Percentiles rank a stretch among this genome's conserved stretches.
Evolutionary conservation across 2,113 vertebrate genomes (phyloP).

Genomic region (Urocynchramus pylzowi): DNA sequence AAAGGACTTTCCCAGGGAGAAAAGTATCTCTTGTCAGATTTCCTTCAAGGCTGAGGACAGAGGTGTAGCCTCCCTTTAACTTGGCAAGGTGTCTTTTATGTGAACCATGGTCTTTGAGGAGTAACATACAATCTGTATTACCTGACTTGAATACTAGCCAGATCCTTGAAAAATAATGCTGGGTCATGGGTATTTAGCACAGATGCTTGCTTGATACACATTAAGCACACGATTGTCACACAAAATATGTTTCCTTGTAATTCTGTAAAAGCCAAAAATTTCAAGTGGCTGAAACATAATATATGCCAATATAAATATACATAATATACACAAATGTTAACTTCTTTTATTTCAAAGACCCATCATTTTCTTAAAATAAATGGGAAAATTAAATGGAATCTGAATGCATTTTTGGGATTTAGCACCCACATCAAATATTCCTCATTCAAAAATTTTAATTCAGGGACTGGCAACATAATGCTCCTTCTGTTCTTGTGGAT

Average conservation of each 20-base stretch:
- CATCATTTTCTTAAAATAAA: conserved; percentile 22
- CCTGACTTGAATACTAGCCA: not conserved
- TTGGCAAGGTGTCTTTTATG: not conserved
- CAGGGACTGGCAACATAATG: not conserved
- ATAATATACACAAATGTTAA: not conserved
- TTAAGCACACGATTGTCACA: not conserved
- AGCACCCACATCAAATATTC: not conserved
- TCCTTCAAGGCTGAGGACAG: not conserved
- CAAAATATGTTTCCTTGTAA: not conserved
- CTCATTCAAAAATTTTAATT: not conserved
- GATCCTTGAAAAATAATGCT: not conserved
- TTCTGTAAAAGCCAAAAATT: not conserved
- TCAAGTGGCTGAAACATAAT: not conserved
- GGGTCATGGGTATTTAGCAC: not conserved
- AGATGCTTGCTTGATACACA: not conserved
- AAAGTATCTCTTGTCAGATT: not conserved
- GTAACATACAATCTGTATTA: not conserved
- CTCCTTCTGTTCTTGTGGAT: not conserved
- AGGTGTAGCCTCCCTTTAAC: not conserved
- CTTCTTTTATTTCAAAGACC: not conserved
- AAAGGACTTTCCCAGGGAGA: not conserved
- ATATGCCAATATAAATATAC: not conserved
- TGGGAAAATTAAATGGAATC: not conserved
- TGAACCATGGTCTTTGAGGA: not conserved
- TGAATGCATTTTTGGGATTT: not conserved